Base-by-base conservation (phyloP, 2,113 vertebrate genomes). In the Alces alces region DNA sequence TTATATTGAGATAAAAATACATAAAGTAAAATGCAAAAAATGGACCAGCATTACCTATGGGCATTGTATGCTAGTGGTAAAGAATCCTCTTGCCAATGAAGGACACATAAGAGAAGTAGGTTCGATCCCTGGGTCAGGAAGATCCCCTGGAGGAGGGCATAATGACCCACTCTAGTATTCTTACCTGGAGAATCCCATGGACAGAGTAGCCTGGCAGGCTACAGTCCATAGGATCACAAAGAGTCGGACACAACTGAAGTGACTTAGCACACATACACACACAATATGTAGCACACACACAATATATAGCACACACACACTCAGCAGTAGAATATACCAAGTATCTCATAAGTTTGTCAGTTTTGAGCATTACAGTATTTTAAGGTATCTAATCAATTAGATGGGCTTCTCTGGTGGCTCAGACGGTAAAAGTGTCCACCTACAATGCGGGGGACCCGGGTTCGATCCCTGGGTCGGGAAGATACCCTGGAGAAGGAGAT, bases 61-160 rank as follows among this genome's bases (percentile, higher is more conserved):
- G 6, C 84, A 15, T 15, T 73, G 47, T 73, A 39, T 25, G 5
- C 36, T 76, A 76, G 39, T 76, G 70, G 70, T 76, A 76, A 76
- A 76, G 23, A 76, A 27, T 43, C 70, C 0, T 3, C 23, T 43
- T 76, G 39, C 70, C 70, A 76, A 15, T 27, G 23, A 23, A 76
- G 6, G 23, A 76, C 0, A 7, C 6, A 0, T 76, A 43, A 76
- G 39, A 43, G 39, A 43, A 7, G 23, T 7, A 12, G 6, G 70
- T 76, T 76, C 0, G 1, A 15, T 27, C 25, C 70, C 39, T 76
- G 70, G 39, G 70, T 43, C 70, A 43, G 23, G 23, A 43, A 43
- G 70, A 43, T 27, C 39, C 70, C 12, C 39, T 76, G 39, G 70
- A 76, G 39, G 6, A 43, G 39, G 23, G 39, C 5, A 76, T 76